phyloP scores from a whole-genome alignment of 2,113 vertebrate genomes.

The Ceyx melanurus region DNA sequence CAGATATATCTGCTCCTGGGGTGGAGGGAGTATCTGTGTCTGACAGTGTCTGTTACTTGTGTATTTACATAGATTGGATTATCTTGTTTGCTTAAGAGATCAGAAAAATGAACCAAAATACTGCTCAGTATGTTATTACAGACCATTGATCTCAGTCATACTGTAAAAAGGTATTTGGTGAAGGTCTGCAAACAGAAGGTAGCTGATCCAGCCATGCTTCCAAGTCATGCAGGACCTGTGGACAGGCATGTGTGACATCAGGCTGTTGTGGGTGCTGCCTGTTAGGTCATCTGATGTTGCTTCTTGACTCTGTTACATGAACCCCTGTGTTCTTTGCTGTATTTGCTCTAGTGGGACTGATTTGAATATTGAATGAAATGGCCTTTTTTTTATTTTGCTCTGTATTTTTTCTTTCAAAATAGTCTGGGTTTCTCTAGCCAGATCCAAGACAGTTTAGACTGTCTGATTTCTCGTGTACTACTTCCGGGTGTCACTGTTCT shows the following conservation, averaged over 20 bases:
- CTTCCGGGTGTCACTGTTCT: neutral
- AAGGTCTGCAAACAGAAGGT: neutral
- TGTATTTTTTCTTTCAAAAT: neutral
- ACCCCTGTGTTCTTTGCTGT: neutral
- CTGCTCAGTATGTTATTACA: neutral
- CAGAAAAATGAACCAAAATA: neutral
- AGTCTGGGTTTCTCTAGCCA: neutral
- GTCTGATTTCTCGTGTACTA: neutral
- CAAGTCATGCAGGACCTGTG: accelerated
- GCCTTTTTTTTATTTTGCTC: neutral
- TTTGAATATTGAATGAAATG: too few relatives aligned
- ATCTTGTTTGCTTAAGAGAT: neutral
- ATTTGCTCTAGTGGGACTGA: accelerated
- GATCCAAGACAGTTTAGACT: neutral
- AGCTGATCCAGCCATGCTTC: accelerated
- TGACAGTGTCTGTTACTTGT: neutral
- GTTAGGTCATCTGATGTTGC: neutral
- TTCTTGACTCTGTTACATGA: too few relatives aligned
- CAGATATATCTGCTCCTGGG: neutral
- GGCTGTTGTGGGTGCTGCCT: accelerated
- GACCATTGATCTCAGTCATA: neutral
- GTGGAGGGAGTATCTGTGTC: neutral
- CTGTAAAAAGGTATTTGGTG: neutral
- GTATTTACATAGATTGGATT: neutral
- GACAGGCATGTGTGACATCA: accelerated